Evolutionary conservation across 2,888 invertebrate species (phyloP), one percentile per base, ranked within the genome.

Genomic region (Erebia aethiops): DNA sequence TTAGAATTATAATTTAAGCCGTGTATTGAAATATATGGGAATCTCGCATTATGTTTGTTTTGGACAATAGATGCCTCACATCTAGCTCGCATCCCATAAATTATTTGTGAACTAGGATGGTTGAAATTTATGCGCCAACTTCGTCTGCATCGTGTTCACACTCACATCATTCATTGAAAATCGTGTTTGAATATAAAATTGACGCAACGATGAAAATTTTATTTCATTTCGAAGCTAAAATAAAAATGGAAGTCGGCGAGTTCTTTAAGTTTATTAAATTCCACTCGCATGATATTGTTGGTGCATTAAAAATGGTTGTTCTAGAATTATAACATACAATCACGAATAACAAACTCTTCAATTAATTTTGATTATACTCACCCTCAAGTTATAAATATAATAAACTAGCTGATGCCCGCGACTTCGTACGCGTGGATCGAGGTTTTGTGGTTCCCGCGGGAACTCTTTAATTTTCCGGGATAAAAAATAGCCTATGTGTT

Each of bases 71-170:
- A 62, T 57, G 66, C 54, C 57, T 64, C 60, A 52, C 64, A 52
- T 64, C 35, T n/a, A 52, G 51, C 26, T 67, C 43, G 26, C 18
- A 70, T 49, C 67, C 46, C 74, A 73, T 77, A 77, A 77, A 76
- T 77, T 74, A 73, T 68, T 65, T 71, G 68, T 68, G 71, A 74
- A 74, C 73, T 71, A 71, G 76, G 73, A 75, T 72, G 67, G 69
- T 70, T 66, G 69, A 74, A 78, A 64, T 78, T 76, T 75, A 78
- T 74, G 74, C 70, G 52, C 72, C 46, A 72, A 70, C 65, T 72
- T 62, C 26, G 72, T 70, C 71, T 60, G 51, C 66, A 18, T 49
- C 74, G 63, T 73, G 73, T 73, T 71, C 71, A 68, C 67, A 71
- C 72, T 73, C 69, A 51, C 73, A 74, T 74, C 73, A 73, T 72